Evolutionary conservation across 2,113 vertebrate species (phyloP).

Genomic region (Dipodomys spectabilis): DNA sequence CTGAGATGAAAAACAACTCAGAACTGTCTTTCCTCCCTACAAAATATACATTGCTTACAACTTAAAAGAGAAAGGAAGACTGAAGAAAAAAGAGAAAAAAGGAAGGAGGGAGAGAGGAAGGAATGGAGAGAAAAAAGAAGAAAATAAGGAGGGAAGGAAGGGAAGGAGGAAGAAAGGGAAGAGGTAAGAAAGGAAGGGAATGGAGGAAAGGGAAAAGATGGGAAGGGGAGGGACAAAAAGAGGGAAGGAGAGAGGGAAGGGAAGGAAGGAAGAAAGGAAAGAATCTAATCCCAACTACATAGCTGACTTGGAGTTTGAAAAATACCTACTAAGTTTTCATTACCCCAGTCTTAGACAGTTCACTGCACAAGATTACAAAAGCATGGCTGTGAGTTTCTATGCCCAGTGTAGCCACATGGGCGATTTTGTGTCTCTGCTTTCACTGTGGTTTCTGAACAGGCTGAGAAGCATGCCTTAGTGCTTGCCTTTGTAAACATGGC

Average conservation of each 20-base stretch:
- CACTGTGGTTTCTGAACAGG: neutral
- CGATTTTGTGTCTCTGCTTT: neutral
- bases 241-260: neutral
- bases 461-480: neutral
- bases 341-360: neutral
- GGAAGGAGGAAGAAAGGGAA: neutral
- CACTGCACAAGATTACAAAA: neutral
- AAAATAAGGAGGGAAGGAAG: neutral
- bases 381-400: neutral
- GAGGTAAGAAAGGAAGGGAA: neutral
- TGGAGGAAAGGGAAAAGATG: neutral
- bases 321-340: constrained; percentile 45
- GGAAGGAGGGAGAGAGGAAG: neutral
- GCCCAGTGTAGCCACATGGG: neutral
- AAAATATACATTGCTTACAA: neutral
- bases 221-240: too few species aligned
- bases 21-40: constrained; percentile 21
- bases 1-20: constrained; percentile 75
- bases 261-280: neutral
- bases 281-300: neutral
- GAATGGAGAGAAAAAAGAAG: neutral
- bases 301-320: neutral
- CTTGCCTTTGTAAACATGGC: neutral
- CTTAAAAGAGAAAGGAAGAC: neutral
- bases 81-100: neutral